phyloP scores from a whole-genome alignment of 2,113 vertebrate species.

The Leptodactylus fuscus region DNA sequence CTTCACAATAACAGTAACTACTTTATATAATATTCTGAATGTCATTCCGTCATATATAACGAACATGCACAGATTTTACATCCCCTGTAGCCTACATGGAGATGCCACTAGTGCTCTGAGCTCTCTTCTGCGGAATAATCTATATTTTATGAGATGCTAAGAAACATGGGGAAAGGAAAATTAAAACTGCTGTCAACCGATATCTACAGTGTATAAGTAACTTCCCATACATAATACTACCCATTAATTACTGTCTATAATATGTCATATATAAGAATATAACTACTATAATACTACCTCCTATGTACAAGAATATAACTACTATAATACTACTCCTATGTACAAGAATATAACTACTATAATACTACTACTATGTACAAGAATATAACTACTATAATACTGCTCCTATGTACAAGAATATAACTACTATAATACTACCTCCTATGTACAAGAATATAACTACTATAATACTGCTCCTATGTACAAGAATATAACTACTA shows the following conservation, averaged over 20 bases:
- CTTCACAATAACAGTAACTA: too few species aligned
- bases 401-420: not conserved
- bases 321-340: slow-evolving; percentile 5
- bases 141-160: too few species aligned
- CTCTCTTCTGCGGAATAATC: not conserved
- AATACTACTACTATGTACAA: not conserved
- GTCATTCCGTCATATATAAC: too few species aligned
- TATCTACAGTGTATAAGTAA: too few species aligned
- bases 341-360: slow-evolving; percentile 17
- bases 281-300: not conserved
- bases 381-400: slow-evolving; percentile 23
- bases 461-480: slow-evolving; percentile 7
- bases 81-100: not conserved
- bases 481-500: slow-evolving; percentile 5
- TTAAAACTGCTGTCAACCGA: not conserved
- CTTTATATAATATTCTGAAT: too few species aligned
- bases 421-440: not conserved
- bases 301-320: slow-evolving; percentile 2
- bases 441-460: slow-evolving; percentile 5
- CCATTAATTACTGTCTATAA: too few species aligned
- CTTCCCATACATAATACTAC: too few species aligned
- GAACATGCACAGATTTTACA: too few species aligned
- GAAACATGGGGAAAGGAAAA: too few species aligned
- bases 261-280: not conserved
- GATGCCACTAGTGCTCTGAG: not conserved